These are phyloP conservation scores for Myotis davidii DNA, from an alignment of 2,113 vertebrate genomes.

Conservation along the genomic window DNA sequence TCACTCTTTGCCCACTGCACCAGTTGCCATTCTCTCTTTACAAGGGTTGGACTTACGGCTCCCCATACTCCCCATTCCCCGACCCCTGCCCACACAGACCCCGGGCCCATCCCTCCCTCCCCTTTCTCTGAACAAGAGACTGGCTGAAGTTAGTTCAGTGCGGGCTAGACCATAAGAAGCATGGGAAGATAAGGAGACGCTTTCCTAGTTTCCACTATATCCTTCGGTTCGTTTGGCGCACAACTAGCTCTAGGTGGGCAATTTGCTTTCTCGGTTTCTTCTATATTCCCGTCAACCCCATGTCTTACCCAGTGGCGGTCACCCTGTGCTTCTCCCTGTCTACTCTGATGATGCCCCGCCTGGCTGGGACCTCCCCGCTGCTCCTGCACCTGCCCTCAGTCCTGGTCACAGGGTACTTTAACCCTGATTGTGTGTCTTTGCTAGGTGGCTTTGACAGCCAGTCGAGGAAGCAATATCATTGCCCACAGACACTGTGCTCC, in stretches of 20 bases:
- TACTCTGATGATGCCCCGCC: neutral
- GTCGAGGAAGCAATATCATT: rapidly evolving
- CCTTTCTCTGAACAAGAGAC: neutral
- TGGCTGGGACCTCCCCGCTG: neutral
- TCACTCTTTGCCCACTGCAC: neutral
- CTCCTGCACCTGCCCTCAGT: neutral
- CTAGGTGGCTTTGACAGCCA: rapidly evolving
- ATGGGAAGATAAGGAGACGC: too few relatives aligned
- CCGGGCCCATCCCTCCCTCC: too few relatives aligned
- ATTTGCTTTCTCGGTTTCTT: neutral
- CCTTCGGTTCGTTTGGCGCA: rapidly evolving
- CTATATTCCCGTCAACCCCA: neutral
- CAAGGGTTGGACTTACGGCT: rapidly evolving
- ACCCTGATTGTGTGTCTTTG: rapidly evolving
- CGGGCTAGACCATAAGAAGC: neutral
- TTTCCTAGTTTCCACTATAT: neutral
- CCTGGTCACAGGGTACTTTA: neutral
- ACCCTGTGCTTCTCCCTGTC: neutral
- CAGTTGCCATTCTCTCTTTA: neutral
- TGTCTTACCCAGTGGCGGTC: neutral
- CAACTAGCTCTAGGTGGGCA: neutral
- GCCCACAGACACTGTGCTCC: rapidly evolving
- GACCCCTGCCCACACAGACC: neutral
- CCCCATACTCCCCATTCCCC: neutral
- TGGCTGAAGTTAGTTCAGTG: neutral